phyloP scores from a whole-genome alignment of 2,113 vertebrate genomes.

The Lichenostomus cassidix region DNA sequence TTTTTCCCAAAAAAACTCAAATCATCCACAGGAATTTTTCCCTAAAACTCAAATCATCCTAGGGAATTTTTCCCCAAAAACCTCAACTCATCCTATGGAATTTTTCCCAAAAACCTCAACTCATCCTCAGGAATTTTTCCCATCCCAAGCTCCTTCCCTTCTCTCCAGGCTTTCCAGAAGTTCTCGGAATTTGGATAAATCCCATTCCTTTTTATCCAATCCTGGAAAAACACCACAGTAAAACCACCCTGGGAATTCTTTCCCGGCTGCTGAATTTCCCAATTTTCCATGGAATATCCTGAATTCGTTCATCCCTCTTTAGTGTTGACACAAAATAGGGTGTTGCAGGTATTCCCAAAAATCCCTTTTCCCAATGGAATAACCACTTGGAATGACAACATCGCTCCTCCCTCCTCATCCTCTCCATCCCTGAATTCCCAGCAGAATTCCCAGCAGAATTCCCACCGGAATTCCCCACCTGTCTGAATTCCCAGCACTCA shows the following conservation, averaged over 20 bases:
- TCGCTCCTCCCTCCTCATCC: neutral
- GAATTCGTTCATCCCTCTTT: fast-evolving
- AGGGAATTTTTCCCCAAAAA: too few relatives aligned
- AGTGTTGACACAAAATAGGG: neutral
- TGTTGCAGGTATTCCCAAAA: neutral
- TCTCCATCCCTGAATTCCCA: neutral
- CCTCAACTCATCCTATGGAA: too few relatives aligned
- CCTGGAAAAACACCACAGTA: neutral
- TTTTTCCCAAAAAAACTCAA: too few relatives aligned
- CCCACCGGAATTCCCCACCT: neutral
- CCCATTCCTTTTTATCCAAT: neutral
- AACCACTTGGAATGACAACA: neutral
- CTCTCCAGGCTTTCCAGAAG: neutral
- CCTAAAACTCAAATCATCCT: too few relatives aligned
- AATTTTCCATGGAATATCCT: neutral
- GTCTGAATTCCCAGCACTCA: neutral
- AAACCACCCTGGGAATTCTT: neutral
- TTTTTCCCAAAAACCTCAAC: neutral
- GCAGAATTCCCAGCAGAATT: neutral
- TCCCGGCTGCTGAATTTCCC: neutral
- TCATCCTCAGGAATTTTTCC: neutral
- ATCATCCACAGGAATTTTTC: too few relatives aligned
- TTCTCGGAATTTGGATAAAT: neutral
- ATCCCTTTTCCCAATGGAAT: neutral
- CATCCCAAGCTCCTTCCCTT: neutral